These are phyloP conservation scores for Ophioderma brevispina DNA, from an alignment of 35 echinoderm and acorn worm genomes.

Conservation along the genomic window DNA sequence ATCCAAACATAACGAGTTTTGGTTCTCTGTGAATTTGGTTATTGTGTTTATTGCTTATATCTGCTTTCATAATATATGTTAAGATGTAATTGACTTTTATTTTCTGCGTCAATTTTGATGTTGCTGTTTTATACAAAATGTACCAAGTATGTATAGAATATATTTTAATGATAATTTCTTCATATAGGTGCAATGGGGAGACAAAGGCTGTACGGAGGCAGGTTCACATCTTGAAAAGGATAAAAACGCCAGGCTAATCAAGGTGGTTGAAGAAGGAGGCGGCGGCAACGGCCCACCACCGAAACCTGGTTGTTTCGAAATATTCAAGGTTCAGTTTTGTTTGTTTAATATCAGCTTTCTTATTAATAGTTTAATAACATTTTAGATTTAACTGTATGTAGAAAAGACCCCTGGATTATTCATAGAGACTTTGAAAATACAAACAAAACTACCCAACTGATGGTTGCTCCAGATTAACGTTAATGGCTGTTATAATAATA, in stretches of 20 bases:
- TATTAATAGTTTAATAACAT: too few relatives aligned
- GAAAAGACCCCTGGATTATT: too few relatives aligned
- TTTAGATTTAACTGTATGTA: too few relatives aligned
- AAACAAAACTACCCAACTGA: too few relatives aligned
- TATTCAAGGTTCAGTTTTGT: constrained; percentile 87
- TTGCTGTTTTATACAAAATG: too few relatives aligned
- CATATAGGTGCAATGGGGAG: constrained; percentile 90
- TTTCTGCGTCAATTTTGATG: too few relatives aligned
- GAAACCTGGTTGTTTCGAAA: constrained; percentile 20
- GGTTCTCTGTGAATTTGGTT: neutral
- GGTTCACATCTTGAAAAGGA: constrained; percentile 93
- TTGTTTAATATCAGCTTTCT: too few relatives aligned
- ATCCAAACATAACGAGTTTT: too few relatives aligned
- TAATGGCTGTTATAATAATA: too few relatives aligned
- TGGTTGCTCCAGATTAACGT: too few relatives aligned
- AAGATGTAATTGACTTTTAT: neutral
- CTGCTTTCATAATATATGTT: neutral
- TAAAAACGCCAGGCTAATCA: constrained; percentile 73
- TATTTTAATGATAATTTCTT: neutral
- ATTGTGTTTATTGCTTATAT: neutral
- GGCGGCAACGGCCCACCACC: neutral
- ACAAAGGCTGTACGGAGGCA: constrained; percentile 87
- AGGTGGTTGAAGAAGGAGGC: constrained; percentile 47
- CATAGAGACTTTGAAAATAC: too few relatives aligned
- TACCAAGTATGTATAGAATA: too few relatives aligned